These are phyloP conservation scores for Planococcus citri DNA, from an alignment of 1,140 invertebrate genomes.

Conservation along the genomic window DNA sequence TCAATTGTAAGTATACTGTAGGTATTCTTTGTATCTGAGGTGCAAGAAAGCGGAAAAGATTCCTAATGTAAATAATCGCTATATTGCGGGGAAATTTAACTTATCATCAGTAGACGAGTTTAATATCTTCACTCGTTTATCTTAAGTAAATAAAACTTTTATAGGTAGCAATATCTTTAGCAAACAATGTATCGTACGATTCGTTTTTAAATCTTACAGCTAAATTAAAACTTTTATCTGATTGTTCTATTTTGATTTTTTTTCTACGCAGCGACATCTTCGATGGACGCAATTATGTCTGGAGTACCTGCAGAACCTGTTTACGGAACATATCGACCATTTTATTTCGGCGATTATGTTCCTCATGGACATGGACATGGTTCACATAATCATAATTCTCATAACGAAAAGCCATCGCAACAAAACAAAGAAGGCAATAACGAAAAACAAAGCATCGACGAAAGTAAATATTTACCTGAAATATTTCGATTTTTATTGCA, in stretches of 20 bases:
- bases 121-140: too few species aligned
- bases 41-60: too few species aligned
- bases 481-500: too few species aligned
- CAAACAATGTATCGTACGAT: too few species aligned
- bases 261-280: conserved; percentile 15
- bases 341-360: conserved; percentile 23
- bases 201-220: too few species aligned
- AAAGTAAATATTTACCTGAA: neutral
- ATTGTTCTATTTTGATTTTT: neutral
- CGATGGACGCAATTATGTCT: conserved; percentile 21
- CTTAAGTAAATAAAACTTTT: too few species aligned
- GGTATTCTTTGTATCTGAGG: neutral
- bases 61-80: too few species aligned
- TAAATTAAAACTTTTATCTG: too few species aligned
- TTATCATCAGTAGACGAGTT: too few species aligned
- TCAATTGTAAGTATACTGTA: conserved; percentile 25
- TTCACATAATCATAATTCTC: neutral
- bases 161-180: too few species aligned
- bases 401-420: neutral
- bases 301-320: conserved; percentile 9
- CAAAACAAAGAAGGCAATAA: neutral
- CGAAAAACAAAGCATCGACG: neutral
- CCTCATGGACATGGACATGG: neutral
- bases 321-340: conserved; percentile 23
- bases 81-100: too few species aligned